Evolutionary conservation across 2,888 invertebrate genomes (phyloP), one percentile per base, ranked within the genome.

Genomic region (Liopterus haemorrhoidalis): DNA sequence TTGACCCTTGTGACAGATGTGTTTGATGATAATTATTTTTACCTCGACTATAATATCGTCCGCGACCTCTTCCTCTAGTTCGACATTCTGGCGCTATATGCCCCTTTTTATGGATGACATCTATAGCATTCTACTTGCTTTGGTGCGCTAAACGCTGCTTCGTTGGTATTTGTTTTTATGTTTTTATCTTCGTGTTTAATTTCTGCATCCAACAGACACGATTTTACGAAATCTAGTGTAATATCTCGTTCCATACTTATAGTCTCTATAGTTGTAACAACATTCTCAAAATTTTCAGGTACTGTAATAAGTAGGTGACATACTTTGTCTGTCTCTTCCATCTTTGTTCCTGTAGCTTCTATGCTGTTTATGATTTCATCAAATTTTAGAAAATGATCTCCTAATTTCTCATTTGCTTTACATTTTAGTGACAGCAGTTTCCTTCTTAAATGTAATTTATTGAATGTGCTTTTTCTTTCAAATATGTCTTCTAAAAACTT

Each of bases 231-330:
- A 11, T 40, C 40, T 40, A 40, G 15, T 5, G 28, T 19, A 14
- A 40, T 21, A 9, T 33, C 14, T n/a, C 25, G 42, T 27, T 46
- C 50, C 22, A 53, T 27, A n/a, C n/a, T n/a, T n/a, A n/a, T n/a
- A 11, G 56, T 57, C 49, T 58, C 56, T 15, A 58, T 46, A 5
- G 52, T 52, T 14, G 55, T 57, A 22, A 57, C 54, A 12, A 59
- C 53, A 12, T 48, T 41, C 14, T 58, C 49, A 42, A 51, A 57
- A 15, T 46, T 31, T 11, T 51, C 48, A 35, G 46, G 47, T 28
- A 58, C 25, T 22, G 52, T 44, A 32, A 56, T 33, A 24, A 57
- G 37, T 18, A 57, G 40, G 40, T 57, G 51, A 46, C 55, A 56
- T n/a, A 54, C 50, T 35, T 50, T 54, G 33, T 58, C 57, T 8